Percentiles rank a stretch among this genome's conserved stretches.
phyloP scores from a whole-genome alignment of 2,888 invertebrate genomes.

The Itoplectis maculator region DNA sequence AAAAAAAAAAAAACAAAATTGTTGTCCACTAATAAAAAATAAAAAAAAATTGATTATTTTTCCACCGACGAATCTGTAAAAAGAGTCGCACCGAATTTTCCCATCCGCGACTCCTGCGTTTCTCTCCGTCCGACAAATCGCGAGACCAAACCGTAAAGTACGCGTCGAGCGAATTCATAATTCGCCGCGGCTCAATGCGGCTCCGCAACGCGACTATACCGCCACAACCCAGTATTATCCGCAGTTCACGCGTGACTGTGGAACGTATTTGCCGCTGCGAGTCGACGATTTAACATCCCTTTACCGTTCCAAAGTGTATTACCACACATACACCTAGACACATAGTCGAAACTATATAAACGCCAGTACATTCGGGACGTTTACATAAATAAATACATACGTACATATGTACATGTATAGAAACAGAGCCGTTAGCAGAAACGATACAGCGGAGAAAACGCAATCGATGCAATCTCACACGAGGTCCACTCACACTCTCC shows the following conservation, averaged over 20 bases:
- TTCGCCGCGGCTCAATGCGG: neutral
- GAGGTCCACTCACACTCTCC: slow-evolving; percentile 58
- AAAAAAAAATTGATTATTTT: too few species aligned
- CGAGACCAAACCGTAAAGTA: too few species aligned
- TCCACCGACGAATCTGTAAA: too few species aligned
- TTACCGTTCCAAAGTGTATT: slow-evolving; percentile 19
- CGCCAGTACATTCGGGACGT: slow-evolving; percentile 5
- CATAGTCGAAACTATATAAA: neutral
- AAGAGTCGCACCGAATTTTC: too few species aligned
- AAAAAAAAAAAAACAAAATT: too few species aligned
- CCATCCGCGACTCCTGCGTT: too few species aligned
- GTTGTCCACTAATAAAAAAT: too few species aligned
- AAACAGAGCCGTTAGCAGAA: slow-evolving; percentile 17
- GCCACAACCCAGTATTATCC: neutral
- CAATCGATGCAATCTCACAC: slow-evolving; percentile 68
- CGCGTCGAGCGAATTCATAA: too few species aligned
- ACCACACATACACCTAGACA: slow-evolving; percentile 51
- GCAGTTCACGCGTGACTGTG: slow-evolving; percentile 27
- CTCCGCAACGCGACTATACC: neutral
- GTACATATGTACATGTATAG: slow-evolving; percentile 51
- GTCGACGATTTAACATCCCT: slow-evolving; percentile 34
- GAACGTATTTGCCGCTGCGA: slow-evolving; percentile 28
- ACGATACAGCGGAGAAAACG: slow-evolving; percentile 34
- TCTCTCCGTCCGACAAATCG: too few species aligned
- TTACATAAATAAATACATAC: slow-evolving; percentile 55